Evolutionary conservation across 2,797 vertebrate species (phyloP).

Genomic region (Anabacerthia variegaticeps): DNA sequence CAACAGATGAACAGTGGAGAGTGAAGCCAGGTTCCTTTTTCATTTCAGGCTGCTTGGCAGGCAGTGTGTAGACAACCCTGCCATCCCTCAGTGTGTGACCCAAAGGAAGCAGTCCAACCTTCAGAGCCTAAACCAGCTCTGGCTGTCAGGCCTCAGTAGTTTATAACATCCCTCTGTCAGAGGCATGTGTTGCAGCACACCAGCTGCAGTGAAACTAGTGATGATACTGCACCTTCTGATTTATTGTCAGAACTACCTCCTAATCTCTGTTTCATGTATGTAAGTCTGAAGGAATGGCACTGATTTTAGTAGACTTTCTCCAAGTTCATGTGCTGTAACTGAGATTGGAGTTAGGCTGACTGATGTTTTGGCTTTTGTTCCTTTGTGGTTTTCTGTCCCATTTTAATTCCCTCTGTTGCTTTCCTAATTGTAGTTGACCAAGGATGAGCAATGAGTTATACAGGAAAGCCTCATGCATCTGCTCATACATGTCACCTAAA

Average conservation of each 20-base stretch:
- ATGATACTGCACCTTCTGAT: not conserved
- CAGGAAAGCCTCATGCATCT: not conserved
- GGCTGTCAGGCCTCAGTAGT: not conserved
- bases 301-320: not conserved
- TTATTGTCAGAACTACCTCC: not conserved
- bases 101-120: not conserved
- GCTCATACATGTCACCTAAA: not conserved
- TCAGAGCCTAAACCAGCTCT: not conserved
- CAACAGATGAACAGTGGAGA: not conserved
- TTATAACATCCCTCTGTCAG: not conserved
- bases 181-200: not conserved
- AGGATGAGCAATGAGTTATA: not conserved
- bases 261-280: not conserved
- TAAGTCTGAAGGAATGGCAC: not conserved
- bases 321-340: not conserved
- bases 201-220: not conserved
- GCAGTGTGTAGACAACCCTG: not conserved
- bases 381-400: not conserved
- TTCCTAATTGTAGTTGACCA: not conserved
- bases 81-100: not conserved
- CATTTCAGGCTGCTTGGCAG: not conserved
- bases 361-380: not conserved
- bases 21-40: not conserved
- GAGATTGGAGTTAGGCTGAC: not conserved
- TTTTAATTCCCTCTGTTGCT: not conserved